Conservation (phyloP, 2,113 vertebrate species). For the Gymnobelideus leadbeateri region DNA sequence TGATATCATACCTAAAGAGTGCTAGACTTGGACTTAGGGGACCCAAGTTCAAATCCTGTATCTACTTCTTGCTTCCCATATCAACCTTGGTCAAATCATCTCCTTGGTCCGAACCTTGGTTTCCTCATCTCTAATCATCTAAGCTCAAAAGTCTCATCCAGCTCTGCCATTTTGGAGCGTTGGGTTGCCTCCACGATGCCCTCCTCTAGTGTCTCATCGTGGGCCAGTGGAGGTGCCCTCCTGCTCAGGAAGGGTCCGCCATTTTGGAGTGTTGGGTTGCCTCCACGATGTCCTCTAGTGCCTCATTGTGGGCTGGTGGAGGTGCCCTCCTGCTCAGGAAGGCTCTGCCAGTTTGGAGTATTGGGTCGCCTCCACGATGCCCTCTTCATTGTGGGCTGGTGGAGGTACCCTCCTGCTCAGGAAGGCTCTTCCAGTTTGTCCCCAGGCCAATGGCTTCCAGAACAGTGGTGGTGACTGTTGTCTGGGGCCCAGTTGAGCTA, state of each 20-base stretch:
- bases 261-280: too few species aligned
- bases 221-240: not conserved
- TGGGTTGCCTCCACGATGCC: too few species aligned
- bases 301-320: not conserved
- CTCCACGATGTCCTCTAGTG: too few species aligned
- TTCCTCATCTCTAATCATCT: not conserved
- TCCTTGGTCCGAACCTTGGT: too few species aligned
- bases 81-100: not conserved
- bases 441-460: not conserved
- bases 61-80: not conserved
- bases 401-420: not conserved
- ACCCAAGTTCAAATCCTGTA: not conserved
- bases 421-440: not conserved
- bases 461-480: not conserved
- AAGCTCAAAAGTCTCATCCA: not conserved
- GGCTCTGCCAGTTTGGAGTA: not conserved
- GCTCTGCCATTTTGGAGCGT: not conserved
- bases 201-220: not conserved
- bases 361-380: too few species aligned
- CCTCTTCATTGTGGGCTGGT: not conserved
- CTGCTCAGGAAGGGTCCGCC: not conserved
- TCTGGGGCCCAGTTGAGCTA: not conserved
- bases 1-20: not conserved
- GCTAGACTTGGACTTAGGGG: not conserved
- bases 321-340: not conserved